Evolutionary conservation across 2,113 vertebrate species (phyloP).

Genomic region (Polypterus senegalus): DNA sequence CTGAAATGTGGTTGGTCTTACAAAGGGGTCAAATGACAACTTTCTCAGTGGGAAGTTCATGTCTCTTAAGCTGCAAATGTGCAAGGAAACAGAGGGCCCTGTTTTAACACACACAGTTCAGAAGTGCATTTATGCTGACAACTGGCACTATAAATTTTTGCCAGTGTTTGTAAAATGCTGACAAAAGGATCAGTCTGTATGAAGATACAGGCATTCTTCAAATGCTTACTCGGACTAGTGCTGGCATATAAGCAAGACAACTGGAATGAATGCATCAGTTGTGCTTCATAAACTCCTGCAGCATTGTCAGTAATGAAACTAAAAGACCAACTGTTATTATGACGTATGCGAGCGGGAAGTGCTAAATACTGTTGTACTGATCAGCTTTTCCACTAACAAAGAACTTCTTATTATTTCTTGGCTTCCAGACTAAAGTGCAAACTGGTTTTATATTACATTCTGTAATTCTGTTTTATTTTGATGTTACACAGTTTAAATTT

Average conservation of each 20-base stretch:
- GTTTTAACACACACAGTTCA: slow-evolving; percentile 32
- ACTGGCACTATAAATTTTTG: slow-evolving; percentile 36
- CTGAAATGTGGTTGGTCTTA: slow-evolving; percentile 10
- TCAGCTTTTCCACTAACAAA: not conserved
- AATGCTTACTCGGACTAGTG: slow-evolving; percentile 33
- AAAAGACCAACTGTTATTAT: slow-evolving; percentile 8
- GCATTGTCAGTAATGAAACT: slow-evolving; percentile 6
- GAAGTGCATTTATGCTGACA: slow-evolving; percentile 35
- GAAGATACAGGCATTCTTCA: slow-evolving; percentile 41
- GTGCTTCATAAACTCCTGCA: not conserved
- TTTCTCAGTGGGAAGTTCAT: not conserved
- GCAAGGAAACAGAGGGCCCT: slow-evolving; percentile 35
- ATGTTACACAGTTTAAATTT: too few relatives aligned
- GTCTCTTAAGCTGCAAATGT: slow-evolving; percentile 24
- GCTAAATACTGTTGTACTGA: not conserved
- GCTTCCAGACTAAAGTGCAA: not conserved
- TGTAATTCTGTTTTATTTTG: not conserved
- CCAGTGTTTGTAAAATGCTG: slow-evolving; percentile 35
- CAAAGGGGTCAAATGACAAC: not conserved
- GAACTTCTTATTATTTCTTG: not conserved
- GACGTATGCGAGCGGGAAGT: not conserved
- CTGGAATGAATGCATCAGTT: slow-evolving; percentile 10
- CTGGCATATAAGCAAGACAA: slow-evolving; percentile 21
- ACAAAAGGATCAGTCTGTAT: slow-evolving; percentile 31
- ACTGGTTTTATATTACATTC: not conserved